Percentiles rank a stretch among this genome's conserved stretches.
phyloP scores from a whole-genome alignment of 92 coral and sea anemone species.

The Siderastrea radians region DNA sequence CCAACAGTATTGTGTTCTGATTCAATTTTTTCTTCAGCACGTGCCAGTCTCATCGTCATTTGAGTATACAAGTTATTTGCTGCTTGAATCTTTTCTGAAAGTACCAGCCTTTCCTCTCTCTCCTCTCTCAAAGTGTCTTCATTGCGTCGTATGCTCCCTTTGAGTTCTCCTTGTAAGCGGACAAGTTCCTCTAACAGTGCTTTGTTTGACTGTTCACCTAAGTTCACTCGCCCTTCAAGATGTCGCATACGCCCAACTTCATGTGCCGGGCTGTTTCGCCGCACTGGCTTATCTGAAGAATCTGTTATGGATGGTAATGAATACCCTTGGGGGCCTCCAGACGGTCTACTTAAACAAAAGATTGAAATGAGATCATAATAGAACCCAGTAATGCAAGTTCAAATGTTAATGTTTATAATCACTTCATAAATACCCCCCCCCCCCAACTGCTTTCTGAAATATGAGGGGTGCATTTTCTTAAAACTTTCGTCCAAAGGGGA shows the following conservation, averaged over 20 bases:
- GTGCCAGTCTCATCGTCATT: conserved; percentile 91
- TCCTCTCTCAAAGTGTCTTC: conserved; percentile 92
- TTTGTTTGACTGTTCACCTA: conserved; percentile 98
- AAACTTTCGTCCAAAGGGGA: too few species aligned
- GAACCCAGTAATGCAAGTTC: too few species aligned
- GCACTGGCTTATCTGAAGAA: conserved; percentile 51
- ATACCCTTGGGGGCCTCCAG: conserved; percentile 33
- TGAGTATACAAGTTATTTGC: conserved; percentile 92
- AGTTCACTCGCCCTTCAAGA: conserved; percentile 85
- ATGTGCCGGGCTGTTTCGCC: conserved; percentile 61
- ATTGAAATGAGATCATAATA: neutral
- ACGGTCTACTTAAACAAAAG: conserved; percentile 1
- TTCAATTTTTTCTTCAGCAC: conserved; percentile 95
- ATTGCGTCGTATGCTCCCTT: conserved; percentile 89
- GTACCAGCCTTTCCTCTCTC: conserved; percentile 86
- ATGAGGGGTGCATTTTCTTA: too few species aligned
- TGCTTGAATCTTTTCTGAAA: conserved; percentile 91
- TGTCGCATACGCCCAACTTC: conserved; percentile 76
- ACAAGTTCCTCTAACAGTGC: conserved; percentile 95
- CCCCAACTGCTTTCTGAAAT: too few species aligned
- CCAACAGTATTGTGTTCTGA: conserved; percentile 93
- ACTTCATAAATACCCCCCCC: too few species aligned
- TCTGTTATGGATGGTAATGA: conserved; percentile 82
- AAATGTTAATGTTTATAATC: too few species aligned
- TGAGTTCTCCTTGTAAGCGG: conserved; percentile 92